These are phyloP conservation scores for Drosophila orosa DNA, from an alignment of 1,140 invertebrate species.

Conservation along the genomic window DNA sequence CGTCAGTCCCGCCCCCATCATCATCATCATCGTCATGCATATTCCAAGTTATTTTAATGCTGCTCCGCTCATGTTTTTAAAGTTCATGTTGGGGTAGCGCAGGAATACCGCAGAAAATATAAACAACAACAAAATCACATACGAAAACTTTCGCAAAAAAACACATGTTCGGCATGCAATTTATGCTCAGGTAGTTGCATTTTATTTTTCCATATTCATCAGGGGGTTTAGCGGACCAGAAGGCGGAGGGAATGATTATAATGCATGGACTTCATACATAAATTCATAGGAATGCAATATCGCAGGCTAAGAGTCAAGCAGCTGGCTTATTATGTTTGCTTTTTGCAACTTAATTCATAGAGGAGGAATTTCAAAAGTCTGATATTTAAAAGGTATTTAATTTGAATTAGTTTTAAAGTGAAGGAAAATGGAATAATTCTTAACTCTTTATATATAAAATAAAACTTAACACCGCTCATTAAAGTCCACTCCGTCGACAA, in stretches of 20 bases:
- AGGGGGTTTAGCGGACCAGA: neutral
- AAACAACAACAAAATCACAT: neutral
- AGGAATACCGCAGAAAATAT: constrained; percentile 16
- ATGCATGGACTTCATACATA: constrained; percentile 36
- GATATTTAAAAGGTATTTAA: no score
- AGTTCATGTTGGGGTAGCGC: constrained; percentile 30
- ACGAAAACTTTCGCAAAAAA: constrained; percentile 18
- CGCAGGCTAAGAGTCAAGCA: constrained; percentile 13
- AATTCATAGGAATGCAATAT: constrained; percentile 32
- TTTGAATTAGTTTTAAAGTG: no score
- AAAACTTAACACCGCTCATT: constrained; percentile 3
- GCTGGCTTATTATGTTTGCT: constrained; percentile 3
- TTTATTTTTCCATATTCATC: constrained; percentile 37
- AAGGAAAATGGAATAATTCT: no score
- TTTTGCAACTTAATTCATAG: neutral
- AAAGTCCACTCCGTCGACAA: constrained; percentile 1
- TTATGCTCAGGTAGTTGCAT: constrained; percentile 48
- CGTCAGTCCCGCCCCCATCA: neutral
- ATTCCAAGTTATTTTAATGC: constrained; percentile 40
- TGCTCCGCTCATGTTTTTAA: constrained; percentile 51
- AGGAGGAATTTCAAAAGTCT: neutral
- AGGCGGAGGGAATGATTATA: constrained; percentile 9
- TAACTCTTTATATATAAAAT: no score
- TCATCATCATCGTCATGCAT: constrained; percentile 7
- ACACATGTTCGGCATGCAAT: constrained; percentile 48